Evolutionary conservation across 2,888 invertebrate genomes (phyloP).

Genomic region (Amiota communis): DNA sequence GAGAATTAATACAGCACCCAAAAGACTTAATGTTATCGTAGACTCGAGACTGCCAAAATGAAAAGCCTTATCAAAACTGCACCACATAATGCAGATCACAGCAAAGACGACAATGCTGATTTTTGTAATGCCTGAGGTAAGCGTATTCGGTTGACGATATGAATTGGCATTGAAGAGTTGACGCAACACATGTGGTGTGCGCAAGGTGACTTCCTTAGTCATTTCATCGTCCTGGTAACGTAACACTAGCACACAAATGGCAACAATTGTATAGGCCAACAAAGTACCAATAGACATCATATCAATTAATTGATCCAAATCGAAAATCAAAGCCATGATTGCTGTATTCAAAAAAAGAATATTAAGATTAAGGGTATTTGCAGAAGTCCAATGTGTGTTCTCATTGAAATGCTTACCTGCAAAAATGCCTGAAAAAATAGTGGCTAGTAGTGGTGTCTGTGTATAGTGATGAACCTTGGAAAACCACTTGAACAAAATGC

Average conservation of each 20-base stretch:
- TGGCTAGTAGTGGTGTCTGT: conserved; percentile 86
- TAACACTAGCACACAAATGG: conserved; percentile 89
- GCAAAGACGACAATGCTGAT: conserved; percentile 77
- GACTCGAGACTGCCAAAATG: conserved; percentile 56
- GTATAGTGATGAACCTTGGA: conserved; percentile 82
- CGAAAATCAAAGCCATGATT: conserved; percentile 89
- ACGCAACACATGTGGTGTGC: conserved; percentile 72
- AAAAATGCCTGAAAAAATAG: conserved; percentile 82
- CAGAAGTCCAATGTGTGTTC: conserved; percentile 15
- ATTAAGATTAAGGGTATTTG: conserved; percentile 2
- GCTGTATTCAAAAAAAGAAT: conserved; percentile 73
- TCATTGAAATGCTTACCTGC: conserved; percentile 76
- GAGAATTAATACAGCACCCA: conserved; percentile 75
- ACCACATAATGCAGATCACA: conserved; percentile 72
- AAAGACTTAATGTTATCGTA: conserved; percentile 73
- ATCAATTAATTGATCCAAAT: conserved; percentile 91
- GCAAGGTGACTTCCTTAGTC: conserved; percentile 67
- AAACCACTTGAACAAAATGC: conserved; percentile 84
- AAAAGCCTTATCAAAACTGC: conserved; percentile 58
- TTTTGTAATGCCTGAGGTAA: conserved; percentile 80
- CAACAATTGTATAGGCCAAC: conserved; percentile 93
- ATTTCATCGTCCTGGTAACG: conserved; percentile 77
- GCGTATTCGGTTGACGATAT: conserved; percentile 78
- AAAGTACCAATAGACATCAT: conserved; percentile 97
- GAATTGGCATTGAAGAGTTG: conserved; percentile 83